These are phyloP conservation scores for Myotis davidii DNA, from an alignment of 2,113 vertebrate species.

Conservation along the genomic window DNA sequence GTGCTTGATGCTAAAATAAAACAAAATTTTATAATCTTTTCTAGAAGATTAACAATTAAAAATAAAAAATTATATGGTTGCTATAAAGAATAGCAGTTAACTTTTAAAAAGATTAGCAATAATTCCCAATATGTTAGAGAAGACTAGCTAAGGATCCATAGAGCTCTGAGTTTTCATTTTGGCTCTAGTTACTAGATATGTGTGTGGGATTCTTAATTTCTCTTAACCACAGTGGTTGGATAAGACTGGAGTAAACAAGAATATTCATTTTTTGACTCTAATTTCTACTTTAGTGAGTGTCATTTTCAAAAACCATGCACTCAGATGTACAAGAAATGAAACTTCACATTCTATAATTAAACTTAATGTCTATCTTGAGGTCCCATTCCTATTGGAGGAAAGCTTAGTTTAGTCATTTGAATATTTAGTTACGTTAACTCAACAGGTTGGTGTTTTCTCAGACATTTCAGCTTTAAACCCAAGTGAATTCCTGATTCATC, in stretches of 20 bases:
- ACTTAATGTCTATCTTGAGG: not conserved
- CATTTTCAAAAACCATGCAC: not conserved
- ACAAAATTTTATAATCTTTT: not conserved
- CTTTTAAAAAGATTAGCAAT: slow-evolving; percentile 46
- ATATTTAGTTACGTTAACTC: not conserved
- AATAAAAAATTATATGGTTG: not conserved
- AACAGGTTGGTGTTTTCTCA: not conserved
- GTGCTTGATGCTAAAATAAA: slow-evolving; percentile 2
- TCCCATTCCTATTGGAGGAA: not conserved
- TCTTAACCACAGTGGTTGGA: not conserved
- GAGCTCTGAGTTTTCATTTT: not conserved
- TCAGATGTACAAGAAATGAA: not conserved
- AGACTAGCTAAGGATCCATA: not conserved
- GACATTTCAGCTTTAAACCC: not conserved
- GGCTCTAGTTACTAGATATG: not conserved
- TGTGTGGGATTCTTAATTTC: not conserved
- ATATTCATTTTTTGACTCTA: not conserved
- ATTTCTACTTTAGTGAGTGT: not conserved
- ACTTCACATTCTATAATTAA: not conserved
- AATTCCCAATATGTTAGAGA: not conserved
- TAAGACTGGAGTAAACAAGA: not conserved
- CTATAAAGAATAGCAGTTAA: not conserved
- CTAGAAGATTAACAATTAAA: not conserved
- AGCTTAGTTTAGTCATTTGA: not conserved
- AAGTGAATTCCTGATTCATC: not conserved